Evolutionary conservation across 1,140 invertebrate genomes (phyloP).

Genomic region (Lanistes nyassanus): DNA sequence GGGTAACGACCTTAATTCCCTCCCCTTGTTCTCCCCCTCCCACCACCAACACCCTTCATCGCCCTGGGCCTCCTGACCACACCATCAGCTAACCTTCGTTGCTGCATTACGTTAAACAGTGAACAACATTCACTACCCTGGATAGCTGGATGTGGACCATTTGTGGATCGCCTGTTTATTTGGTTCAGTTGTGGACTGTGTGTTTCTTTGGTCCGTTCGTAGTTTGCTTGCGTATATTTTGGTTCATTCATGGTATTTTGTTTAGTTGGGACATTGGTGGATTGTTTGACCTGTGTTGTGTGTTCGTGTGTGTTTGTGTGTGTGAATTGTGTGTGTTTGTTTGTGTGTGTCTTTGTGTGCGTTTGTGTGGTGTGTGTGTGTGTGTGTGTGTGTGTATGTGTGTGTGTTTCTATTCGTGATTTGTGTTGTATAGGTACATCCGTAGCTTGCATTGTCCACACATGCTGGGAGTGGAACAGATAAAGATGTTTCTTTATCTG

Average conservation of each 20-base stretch:
- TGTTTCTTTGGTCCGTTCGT: neutral
- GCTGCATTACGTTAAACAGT: neutral
- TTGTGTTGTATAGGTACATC: neutral
- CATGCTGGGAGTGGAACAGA: neutral
- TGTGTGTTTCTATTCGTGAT: neutral
- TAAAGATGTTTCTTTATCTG: neutral
- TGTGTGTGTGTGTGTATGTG: constrained; percentile 13
- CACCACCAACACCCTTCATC: neutral
- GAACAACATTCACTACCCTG: neutral
- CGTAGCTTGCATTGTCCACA: neutral
- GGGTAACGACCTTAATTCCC: neutral
- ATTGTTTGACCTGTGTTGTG: neutral
- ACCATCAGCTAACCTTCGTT: neutral
- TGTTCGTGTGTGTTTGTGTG: neutral
- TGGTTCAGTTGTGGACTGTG: neutral
- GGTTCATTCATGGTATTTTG: neutral
- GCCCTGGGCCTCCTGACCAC: neutral
- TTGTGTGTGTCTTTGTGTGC: neutral
- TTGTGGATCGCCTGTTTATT: neutral
- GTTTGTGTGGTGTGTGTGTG: neutral
- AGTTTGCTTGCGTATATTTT: neutral
- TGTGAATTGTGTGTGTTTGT: neutral
- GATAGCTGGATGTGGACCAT: neutral
- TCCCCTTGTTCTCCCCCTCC: neutral
- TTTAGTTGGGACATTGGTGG: neutral